Evolutionary conservation across 2,888 invertebrate genomes (phyloP).

Genomic region (Thymelicus lineola): DNA sequence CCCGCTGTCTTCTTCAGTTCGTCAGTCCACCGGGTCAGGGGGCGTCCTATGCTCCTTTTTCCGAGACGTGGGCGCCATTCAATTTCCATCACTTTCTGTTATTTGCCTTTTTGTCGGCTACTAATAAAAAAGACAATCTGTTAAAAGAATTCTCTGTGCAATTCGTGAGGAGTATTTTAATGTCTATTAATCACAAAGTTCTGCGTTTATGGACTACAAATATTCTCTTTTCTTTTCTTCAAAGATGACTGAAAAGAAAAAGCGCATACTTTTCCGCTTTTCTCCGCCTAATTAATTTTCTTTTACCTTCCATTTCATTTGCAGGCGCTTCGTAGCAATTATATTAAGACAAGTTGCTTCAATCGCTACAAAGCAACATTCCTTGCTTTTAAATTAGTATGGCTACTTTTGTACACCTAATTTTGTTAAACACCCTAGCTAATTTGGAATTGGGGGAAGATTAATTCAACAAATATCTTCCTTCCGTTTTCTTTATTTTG

Average conservation of each 20-base stretch:
- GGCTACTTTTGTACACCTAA: conserved; percentile 14
- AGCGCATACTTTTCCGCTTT: conserved; percentile 31
- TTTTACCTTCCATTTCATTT: conserved; percentile 36
- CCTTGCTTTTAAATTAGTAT: conserved; percentile 27
- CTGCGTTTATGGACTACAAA: conserved; percentile 29
- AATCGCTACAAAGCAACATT: conserved; percentile 32
- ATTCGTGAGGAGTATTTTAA: conserved; percentile 21
- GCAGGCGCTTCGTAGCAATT: conserved; percentile 31
- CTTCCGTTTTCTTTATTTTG: neutral
- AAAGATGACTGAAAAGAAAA: conserved; percentile 35
- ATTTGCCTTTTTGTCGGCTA: too few relatives aligned
- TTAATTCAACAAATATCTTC: neutral
- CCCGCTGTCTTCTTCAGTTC: too few relatives aligned
- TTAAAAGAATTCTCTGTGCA: neutral
- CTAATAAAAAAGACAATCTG: conserved; percentile 5
- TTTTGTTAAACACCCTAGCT: conserved; percentile 3
- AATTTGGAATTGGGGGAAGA: neutral
- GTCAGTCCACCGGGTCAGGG: too few relatives aligned
- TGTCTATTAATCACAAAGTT: conserved; percentile 20
- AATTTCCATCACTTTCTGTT: too few relatives aligned
- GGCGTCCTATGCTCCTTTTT: too few relatives aligned
- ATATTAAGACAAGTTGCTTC: conserved; percentile 24
- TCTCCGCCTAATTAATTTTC: conserved; percentile 35
- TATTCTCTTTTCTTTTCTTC: conserved; percentile 26
- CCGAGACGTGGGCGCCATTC: too few relatives aligned